Conservation (phyloP, 2,113 vertebrate genomes). For the Martes martes region DNA sequence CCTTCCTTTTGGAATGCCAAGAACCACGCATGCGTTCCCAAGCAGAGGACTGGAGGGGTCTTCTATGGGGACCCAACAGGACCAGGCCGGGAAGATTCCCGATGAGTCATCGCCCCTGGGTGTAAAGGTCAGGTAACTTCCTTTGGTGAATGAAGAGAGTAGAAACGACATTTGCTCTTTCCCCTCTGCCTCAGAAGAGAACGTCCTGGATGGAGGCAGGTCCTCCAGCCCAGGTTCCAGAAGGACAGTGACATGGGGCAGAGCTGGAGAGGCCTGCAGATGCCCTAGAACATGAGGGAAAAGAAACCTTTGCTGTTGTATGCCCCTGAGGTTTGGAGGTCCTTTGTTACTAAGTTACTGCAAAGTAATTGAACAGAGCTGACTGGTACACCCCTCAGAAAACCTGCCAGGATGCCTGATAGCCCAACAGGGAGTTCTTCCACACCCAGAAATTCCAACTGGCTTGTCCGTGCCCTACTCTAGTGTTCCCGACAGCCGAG, state of each 20-base stretch:
- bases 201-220: not conserved
- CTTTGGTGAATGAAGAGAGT: not conserved
- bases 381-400: not conserved
- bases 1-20: not conserved
- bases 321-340: not conserved
- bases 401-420: not conserved
- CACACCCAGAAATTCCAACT: not conserved
- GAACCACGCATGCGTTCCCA: no score
- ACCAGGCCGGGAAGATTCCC: not conserved
- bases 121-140: not conserved
- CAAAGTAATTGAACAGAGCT: not conserved
- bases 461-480: not conserved
- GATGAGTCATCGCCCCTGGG: not conserved
- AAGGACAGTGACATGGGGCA: not conserved
- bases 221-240: not conserved
- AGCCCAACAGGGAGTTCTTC: not conserved
- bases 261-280: not conserved
- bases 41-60: not conserved
- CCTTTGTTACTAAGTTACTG: not conserved
- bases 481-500: not conserved
- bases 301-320: not conserved
- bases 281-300: fast-evolving
- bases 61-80: not conserved
- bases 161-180: not conserved
- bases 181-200: not conserved